A percentile compares a stretch with the other conserved stretches of the same genome.
Evolutionary conservation across 2,113 vertebrate species (phyloP).

Genomic region (Apistogramma diplotaenia): DNA sequence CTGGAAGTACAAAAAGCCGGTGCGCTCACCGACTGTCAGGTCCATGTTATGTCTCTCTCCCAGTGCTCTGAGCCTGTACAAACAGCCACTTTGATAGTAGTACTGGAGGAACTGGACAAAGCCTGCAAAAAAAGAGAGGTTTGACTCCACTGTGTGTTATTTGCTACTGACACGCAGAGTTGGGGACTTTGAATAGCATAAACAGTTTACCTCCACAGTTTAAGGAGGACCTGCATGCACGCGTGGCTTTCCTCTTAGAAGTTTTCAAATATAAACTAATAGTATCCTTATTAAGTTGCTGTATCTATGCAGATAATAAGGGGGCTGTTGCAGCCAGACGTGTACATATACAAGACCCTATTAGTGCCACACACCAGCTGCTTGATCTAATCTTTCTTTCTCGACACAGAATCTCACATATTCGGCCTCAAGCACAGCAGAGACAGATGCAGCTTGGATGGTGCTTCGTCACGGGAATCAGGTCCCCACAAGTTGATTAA

Average conservation of each 20-base stretch:
- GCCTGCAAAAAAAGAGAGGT: conserved; percentile 69
- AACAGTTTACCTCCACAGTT: not conserved
- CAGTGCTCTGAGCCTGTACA: conserved; percentile 90
- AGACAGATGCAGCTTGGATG: not conserved
- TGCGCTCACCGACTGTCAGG: conserved; percentile 86
- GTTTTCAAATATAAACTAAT: no score
- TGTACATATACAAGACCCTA: not conserved
- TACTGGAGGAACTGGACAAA: conserved; percentile 98
- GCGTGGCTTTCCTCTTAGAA: not conserved
- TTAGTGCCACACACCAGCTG: not conserved
- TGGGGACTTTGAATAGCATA: not conserved
- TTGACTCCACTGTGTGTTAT: not conserved
- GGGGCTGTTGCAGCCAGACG: no score
- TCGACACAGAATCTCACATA: not conserved
- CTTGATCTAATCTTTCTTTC: not conserved
- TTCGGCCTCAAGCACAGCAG: not conserved
- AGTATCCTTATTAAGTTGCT: no score
- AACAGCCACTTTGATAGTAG: conserved; percentile 95
- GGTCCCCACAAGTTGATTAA: not conserved
- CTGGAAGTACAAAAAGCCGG: not conserved
- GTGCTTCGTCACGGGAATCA: not conserved
- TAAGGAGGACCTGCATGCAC: not conserved
- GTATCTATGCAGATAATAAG: no score
- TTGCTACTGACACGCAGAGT: not conserved
- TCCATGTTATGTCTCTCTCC: conserved; percentile 97